Conservation (phyloP, 2,113 vertebrate species). For the Xiphias gladius region DNA sequence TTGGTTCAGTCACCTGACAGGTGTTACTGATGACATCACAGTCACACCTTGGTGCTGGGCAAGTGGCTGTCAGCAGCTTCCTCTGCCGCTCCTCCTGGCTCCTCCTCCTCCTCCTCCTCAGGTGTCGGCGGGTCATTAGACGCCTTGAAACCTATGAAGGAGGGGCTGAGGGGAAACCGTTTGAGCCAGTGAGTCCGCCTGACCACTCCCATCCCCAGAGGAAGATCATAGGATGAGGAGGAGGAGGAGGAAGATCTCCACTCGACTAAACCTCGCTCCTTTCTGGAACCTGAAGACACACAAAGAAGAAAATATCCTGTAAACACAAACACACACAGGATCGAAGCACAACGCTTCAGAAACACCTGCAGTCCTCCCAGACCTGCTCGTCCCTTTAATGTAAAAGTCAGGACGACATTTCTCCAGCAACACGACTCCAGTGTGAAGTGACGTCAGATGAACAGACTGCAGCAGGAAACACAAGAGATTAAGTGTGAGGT, state of each 20-base stretch:
- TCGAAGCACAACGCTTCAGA: too few relatives aligned
- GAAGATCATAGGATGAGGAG: conserved; percentile 90
- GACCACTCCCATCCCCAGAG: conserved; percentile 89
- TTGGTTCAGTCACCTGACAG: neutral
- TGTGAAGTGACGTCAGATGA: too few relatives aligned
- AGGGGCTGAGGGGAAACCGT: conserved; percentile 90
- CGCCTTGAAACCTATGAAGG: conserved; percentile 87
- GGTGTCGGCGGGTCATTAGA: neutral
- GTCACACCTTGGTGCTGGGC: conserved; percentile 55
- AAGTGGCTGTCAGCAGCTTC: neutral
- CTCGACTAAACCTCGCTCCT: conserved; percentile 90
- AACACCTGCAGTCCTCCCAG: too few relatives aligned
- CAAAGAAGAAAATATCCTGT: neutral
- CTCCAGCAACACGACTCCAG: too few relatives aligned
- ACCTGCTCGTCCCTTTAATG: too few relatives aligned
- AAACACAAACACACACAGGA: neutral
- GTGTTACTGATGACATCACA: neutral
- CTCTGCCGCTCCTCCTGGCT: neutral
- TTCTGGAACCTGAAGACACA: conserved; percentile 83
- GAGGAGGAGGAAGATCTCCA: conserved; percentile 88
- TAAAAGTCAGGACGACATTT: too few relatives aligned
- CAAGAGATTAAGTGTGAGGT: too few relatives aligned
- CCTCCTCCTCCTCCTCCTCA: neutral
- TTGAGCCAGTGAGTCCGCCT: conserved; percentile 82
- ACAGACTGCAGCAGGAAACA: too few relatives aligned